Evolutionary conservation across 2,113 vertebrate species (phyloP), one percentile per base, ranked within the genome.

Genomic region (Ptilonorhynchus violaceus): DNA sequence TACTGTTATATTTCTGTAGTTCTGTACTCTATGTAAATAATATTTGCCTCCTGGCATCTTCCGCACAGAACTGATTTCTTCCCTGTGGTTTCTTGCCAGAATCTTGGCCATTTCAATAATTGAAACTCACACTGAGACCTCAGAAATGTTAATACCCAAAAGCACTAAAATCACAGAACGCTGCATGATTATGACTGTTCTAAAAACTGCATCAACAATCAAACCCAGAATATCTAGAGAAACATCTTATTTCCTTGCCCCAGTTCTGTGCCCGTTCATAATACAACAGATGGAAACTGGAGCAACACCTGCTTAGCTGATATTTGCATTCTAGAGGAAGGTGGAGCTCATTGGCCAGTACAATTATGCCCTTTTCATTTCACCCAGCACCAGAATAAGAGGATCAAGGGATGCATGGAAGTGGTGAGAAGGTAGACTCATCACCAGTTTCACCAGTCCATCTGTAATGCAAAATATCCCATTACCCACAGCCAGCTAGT

Each of bases 71-170:
- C 81, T 91, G 95, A 95, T 96, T 97, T 94, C 94, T 89, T 96
- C 94, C 93, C 94, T 95, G 96, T 94, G 93, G 94, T 96, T 97
- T 91, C 94, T 97, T 96, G 94, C 94, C 96, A 96, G 96, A 89
- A 88, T 93, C 94, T 94, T 91, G 91, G 85, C 87, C 93, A 81
- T 97, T 96, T 96, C 95, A 92, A 95, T 97, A 96, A 97, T 64
- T 94, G 89, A 95, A 92, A 76, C 81, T 96, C 93, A 66, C 87
- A 95, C 77, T 66, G 92, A 96, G 74, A 92, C 81, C 74, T 96
- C 77, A 89, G 93, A 96, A 96, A 97, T 95, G 87, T 96, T 96
- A 91, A 96, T 96, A 94, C n/a, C 88, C 95, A 33, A 92, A 89
- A 97, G 93, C 89, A 89, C 77, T 89, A 41, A 93, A 94, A 91